Base-by-base conservation (phyloP, 2,797 vertebrate species). In the Rhynchonycteris naso region DNA sequence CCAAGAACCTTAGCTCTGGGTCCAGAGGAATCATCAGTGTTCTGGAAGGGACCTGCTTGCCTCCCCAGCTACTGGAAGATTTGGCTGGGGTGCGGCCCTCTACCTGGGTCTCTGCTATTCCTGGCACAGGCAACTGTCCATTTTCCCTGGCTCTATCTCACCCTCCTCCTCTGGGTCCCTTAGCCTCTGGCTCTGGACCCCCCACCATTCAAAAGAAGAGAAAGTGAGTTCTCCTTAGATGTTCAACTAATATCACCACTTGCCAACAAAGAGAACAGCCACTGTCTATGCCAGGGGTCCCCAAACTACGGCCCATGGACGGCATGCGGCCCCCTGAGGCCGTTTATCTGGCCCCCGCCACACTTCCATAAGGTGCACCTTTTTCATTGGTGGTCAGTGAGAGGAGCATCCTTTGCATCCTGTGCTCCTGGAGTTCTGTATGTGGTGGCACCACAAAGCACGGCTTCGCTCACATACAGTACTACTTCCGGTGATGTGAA, bases 81-180 rank as follows among this genome's bases (percentile, higher is more conserved):
- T 18, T 3, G 28, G 38, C 54, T 16, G 65, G 72, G 22, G 2
- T 0, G 26, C 4, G n/a, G 63, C 24, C 66, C 66, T 8, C 63
- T 24, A 14, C 15, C n/a, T 14, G 14, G 26, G 22, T 10, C 15
- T 13, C 43, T 28, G 66, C 38, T 22, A 22, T 15, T 30, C 21
- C 52, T 18, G 61, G 47, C 6, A 1, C 4, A 47, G 0, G 22
- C 16, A 21, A 12, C 0, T 12, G 12, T 33, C 52, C 13, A 1
- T 30, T 47, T 11, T 69, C 43, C 72, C 54, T 50, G 72, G 14
- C 43, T 14, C 9, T 22, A 26, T 16, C 8, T 33, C 9, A 8
- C 52, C 22, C 5, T 68, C 30, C 65, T 56, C 21, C 21, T 69
- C 52, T 5, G 4, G 72, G 30, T 12, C 38, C 24, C 11, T 43